Base-by-base conservation (phyloP, 2,888 invertebrate species). In the Thalpophila matura region DNA sequence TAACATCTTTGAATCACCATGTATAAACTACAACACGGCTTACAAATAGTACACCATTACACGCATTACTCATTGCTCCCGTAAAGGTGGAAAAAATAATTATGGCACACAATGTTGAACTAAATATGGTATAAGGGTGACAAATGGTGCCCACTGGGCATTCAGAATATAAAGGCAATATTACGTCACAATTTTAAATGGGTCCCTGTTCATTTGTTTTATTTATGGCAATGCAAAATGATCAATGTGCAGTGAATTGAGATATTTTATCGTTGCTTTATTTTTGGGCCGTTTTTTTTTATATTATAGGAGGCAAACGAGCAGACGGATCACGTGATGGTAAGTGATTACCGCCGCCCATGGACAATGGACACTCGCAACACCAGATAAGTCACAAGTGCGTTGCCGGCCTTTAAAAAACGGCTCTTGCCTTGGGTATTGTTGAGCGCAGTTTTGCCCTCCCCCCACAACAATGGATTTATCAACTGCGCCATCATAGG, bases 121-220 rank as follows among this genome's bases (percentile, higher is more conserved):
- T 69, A 64, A 75, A 75, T 77, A 73, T 69, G 75, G 75, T 60
- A 73, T 57, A 59, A 53, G 38, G 10, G 38, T 60, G 74, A 75
- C 50, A 59, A 77, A 75, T 75, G 62, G 43, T 3, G 22, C 63
- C 61, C 45, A 57, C 50, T 55, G 68, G 61, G 55, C 61, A 45
- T 49, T 27, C 60, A 38, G 40, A 42, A 60, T 47, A 60, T 56
- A 60, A 38, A 61, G 18, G 31, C 29, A 1, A 16, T 43, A 49
- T 72, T 29, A 57, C 54, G 63, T 55, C 57, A 58, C 51, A 43
- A 63, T 58, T 69, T 74, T 51, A 66, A 68, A 72, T 54, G 50
- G 53, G 3, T 26, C 20, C 18, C 42, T 12, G 63, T 69, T 54
- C 57, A 74, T 69, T 72, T 70, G 47, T 59, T 51, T 57, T 53